Base-by-base conservation (phyloP, 2,888 invertebrate species). In the Caenorhabditis macrosperma region DNA sequence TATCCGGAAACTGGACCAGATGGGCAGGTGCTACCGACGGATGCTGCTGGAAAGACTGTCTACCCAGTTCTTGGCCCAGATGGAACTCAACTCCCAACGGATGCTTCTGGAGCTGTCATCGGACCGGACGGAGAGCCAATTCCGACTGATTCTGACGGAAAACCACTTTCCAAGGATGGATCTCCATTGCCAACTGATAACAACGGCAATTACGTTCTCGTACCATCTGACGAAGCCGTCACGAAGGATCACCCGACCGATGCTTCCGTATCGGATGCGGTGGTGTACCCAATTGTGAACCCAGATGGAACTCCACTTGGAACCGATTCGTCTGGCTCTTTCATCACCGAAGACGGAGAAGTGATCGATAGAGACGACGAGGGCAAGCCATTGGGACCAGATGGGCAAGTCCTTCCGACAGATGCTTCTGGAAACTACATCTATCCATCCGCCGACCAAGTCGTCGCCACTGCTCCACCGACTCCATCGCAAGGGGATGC, bases 131-230 rank as follows among this genome's bases (percentile, higher is more conserved):
- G 81, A 48, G 44, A 63, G 1, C 76, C 75, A 20, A 41, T 86
- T 17, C 76, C 79, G 22, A 85, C 80, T 10, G 72, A 76, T 60
- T 59, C 55, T 12, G 63, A 48, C 22, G 78, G 80, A n/a, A 67
- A 54, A 6, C 64, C 64, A 54, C 41, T 64, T 1, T n/a, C 38
- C 15, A 15, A 52, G 17, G 54, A 78, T 50, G 78, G 79, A n/a
- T 44, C 41, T 4, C 67, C 75, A 10, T 50, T 88, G 20, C 86
- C 86, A 26, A 86, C 87, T 17, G 87, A 87, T 60, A 57, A 26
- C 41, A 15, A 26, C 0, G 81, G 81, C 46, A 63, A 77, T 33
- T 60, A 61, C 54, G 52, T 82, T 17, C 59, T 46, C 24, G 74
- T 66, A 6, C 78, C 78, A 24, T 12, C 26, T 17, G 52, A 48